Conservation (phyloP, 2,888 invertebrate species). For the Xestia c-nigrum region DNA sequence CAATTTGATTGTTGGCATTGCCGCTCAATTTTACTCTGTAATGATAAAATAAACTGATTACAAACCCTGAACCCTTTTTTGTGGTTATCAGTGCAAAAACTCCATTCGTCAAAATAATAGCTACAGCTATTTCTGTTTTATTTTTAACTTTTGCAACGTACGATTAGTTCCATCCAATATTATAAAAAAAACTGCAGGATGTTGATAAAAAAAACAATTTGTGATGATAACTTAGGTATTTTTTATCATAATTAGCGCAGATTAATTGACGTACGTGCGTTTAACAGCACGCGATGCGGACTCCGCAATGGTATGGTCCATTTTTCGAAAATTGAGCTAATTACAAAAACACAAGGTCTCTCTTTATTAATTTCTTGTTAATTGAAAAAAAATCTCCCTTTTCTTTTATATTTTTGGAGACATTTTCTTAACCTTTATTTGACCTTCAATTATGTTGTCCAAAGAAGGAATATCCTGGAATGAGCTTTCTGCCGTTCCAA, state of each 20-base stretch:
- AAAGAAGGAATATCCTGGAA: too few relatives aligned
- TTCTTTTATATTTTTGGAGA: too few relatives aligned
- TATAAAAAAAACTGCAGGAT: background rate
- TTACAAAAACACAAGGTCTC: too few relatives aligned
- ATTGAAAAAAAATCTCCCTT: too few relatives aligned
- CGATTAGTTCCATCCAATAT: background rate
- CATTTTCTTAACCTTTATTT: too few relatives aligned
- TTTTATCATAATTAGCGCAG: background rate
- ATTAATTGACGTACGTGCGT: background rate
- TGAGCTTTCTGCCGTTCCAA: too few relatives aligned
- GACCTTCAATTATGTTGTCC: too few relatives aligned
- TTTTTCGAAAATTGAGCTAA: too few relatives aligned
- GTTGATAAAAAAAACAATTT: background rate
- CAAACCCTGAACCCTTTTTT: background rate
- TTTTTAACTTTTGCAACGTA: background rate
- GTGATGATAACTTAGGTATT: background rate
- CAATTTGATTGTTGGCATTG: conserved; percentile 66
- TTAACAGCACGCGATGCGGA: background rate
- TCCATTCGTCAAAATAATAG: background rate
- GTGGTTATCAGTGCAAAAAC: background rate
- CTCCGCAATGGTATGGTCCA: background rate
- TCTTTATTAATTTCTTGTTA: too few relatives aligned
- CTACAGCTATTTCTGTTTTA: too few relatives aligned
- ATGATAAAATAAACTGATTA: background rate
- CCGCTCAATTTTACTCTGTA: background rate